Conservation (phyloP, 1,140 invertebrate species). For the Aleiodes sp. region DNA sequence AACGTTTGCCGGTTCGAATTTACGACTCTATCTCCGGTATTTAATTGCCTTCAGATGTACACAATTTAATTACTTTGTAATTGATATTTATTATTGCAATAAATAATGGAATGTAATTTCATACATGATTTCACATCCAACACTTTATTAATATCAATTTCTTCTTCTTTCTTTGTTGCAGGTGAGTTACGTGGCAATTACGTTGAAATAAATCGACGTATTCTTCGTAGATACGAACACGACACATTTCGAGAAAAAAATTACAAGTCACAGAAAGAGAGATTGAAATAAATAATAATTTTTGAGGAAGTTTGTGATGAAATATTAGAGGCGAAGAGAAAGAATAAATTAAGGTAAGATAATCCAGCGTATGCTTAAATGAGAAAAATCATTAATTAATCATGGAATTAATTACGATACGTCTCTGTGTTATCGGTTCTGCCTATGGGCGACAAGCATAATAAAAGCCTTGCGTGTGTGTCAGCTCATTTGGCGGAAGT, state of each 20-base stretch:
- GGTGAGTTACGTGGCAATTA: slow-evolving; percentile 24
- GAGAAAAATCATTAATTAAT: slow-evolving; percentile 27
- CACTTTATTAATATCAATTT: slow-evolving; percentile 6
- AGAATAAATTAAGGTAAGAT: slow-evolving; percentile 23
- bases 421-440: neutral
- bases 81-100: slow-evolving; percentile 11
- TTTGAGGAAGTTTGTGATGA: neutral
- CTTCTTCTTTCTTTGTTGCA: slow-evolving; percentile 21
- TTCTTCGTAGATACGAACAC: no score
- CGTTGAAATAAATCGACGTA: no score
- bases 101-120: neutral
- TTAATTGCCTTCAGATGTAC: neutral
- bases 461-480: neutral
- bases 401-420: slow-evolving; percentile 29
- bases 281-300: neutral
- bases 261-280: neutral
- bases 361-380: neutral
- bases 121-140: neutral
- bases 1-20: neutral
- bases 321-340: neutral
- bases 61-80: neutral
- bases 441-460: neutral
- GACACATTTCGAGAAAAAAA: neutral
- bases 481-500: neutral
- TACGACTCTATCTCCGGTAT: neutral